A percentile compares a stretch with the other conserved stretches of the same genome.
These are phyloP conservation scores for Drosophila ezoana DNA, from an alignment of 2,888 invertebrate species.

Conservation along the genomic window DNA sequence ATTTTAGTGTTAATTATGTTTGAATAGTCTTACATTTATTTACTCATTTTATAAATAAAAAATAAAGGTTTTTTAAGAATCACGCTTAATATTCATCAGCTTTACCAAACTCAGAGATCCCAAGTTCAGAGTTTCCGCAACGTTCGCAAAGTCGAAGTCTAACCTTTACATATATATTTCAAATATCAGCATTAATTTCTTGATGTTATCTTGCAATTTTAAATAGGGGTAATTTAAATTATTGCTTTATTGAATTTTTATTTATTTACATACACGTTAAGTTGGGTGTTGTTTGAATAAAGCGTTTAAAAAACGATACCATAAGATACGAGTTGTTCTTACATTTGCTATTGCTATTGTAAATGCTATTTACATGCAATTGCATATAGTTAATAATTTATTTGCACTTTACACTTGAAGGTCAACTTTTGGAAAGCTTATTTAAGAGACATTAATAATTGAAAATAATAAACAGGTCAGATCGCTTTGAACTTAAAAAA, in stretches of 20 bases:
- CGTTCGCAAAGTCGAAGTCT: too few species aligned
- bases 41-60: too few species aligned
- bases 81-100: too few species aligned
- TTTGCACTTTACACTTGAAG: constrained; percentile 61
- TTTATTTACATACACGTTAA: constrained; percentile 27
- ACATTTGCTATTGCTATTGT: constrained; percentile 9
- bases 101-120: too few species aligned
- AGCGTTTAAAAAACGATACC: constrained; percentile 8
- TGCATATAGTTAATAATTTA: constrained; percentile 30
- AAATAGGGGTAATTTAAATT: neutral
- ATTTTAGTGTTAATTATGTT: neutral
- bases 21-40: neutral
- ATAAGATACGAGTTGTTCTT: constrained; percentile 6
- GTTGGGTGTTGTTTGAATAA: constrained; percentile 11
- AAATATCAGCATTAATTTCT: too few species aligned
- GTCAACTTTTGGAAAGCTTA: constrained; percentile 70
- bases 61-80: too few species aligned
- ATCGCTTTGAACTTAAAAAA: constrained; percentile 37
- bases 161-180: too few species aligned
- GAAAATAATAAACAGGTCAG: constrained; percentile 14
- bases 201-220: neutral
- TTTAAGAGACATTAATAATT: constrained; percentile 22
- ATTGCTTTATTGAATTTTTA: constrained; percentile 16
- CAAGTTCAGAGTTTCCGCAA: too few species aligned
- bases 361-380: constrained; percentile 24